phyloP scores from a whole-genome alignment of 2,113 vertebrate species.

The Mesembrinibis cayennensis region DNA sequence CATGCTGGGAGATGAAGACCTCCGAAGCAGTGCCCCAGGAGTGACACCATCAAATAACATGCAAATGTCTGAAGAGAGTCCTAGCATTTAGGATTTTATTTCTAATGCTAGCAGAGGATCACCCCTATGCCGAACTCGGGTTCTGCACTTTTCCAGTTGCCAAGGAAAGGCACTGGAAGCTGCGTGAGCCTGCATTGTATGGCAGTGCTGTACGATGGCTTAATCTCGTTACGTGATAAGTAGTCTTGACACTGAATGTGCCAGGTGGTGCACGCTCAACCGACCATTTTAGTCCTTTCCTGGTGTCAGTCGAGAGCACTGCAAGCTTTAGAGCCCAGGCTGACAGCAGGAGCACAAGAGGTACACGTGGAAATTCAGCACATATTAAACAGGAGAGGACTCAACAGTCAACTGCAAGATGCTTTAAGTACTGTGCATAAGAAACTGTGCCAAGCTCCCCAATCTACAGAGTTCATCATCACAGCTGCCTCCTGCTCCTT shows the following conservation, averaged over 20 bases:
- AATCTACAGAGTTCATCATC: neutral
- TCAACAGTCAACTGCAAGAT: accelerated
- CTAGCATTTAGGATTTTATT: constrained; percentile 14
- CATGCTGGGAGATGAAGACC: neutral
- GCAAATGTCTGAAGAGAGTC: neutral
- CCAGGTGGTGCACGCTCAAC: neutral
- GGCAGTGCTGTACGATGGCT: neutral
- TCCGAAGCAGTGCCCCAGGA: constrained; percentile 2
- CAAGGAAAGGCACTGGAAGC: neutral
- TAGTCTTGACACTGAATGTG: neutral
- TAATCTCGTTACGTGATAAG: constrained; percentile 15
- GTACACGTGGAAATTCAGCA: neutral
- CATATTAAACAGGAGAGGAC: neutral
- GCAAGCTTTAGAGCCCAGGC: neutral
- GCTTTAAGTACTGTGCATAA: no score
- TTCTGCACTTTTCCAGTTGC: neutral
- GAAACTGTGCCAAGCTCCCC: neutral
- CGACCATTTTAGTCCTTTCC: neutral
- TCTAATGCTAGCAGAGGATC: neutral
- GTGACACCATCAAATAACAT: constrained; percentile 14
- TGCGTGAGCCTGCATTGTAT: neutral
- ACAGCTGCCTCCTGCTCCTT: neutral
- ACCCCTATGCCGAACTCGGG: neutral
- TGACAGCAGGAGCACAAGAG: neutral
- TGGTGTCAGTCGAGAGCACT: neutral